Conservation (phyloP, 64 coral and sea anemone species). For the Porites lutea region DNA sequence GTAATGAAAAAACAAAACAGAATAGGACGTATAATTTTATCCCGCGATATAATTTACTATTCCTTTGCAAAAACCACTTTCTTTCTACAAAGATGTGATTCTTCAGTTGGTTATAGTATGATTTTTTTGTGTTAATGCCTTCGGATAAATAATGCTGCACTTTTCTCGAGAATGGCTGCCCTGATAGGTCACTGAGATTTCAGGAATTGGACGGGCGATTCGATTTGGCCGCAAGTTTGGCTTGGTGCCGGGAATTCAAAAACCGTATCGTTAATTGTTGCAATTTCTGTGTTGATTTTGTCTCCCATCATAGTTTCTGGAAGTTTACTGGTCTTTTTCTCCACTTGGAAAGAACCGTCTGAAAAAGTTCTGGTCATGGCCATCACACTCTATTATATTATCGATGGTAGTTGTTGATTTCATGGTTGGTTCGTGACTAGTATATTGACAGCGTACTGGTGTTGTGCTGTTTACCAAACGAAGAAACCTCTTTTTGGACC, state of each 20-base stretch:
- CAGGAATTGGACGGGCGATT: background rate
- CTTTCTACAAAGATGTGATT: too few species aligned
- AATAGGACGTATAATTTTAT: too few species aligned
- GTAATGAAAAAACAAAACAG: too few species aligned
- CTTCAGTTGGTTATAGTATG: too few species aligned
- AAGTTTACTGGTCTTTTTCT: constrained; percentile 26
- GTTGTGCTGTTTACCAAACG: background rate
- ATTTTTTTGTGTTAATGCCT: too few species aligned
- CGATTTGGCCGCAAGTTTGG: background rate
- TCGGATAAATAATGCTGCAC: too few species aligned
- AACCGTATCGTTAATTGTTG: background rate
- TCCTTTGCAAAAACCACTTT: too few species aligned
- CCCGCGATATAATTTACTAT: too few species aligned
- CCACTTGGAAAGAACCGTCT: constrained; percentile 57
- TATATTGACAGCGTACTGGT: background rate
- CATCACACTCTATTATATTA: constrained; percentile 29
- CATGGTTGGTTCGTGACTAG: background rate
- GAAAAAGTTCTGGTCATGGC: constrained; percentile 35
- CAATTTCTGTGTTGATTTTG: background rate
- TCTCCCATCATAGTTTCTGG: constrained; percentile 16
- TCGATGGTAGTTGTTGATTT: constrained; percentile 35
- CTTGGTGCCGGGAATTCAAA: background rate
- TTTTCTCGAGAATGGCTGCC: background rate
- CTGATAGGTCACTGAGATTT: background rate
- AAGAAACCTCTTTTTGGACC: background rate